Percentiles rank a stretch among this genome's conserved stretches.
Evolutionary conservation across 2,888 invertebrate genomes (phyloP).

Genomic region (Zhuqinia jingwanae): DNA sequence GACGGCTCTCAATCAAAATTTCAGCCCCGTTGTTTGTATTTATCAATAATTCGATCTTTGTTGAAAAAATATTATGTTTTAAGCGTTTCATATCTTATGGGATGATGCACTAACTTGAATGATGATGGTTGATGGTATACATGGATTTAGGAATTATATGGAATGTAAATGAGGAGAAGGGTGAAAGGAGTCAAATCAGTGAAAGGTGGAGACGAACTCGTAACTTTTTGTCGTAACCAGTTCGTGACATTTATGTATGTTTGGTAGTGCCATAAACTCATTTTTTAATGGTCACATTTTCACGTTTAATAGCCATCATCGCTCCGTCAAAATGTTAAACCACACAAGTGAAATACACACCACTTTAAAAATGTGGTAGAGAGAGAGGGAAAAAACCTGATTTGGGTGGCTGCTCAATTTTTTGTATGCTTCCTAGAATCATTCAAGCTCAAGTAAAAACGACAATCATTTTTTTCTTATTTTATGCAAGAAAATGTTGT

Average conservation of each 20-base stretch:
- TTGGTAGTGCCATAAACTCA: constrained; percentile 22
- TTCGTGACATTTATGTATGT: constrained; percentile 35
- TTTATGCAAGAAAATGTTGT: not conserved
- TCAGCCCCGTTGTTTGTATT: no score
- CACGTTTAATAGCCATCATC: constrained; percentile 14
- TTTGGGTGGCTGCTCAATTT: not conserved
- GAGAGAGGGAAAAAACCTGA: not conserved
- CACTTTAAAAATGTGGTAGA: not conserved
- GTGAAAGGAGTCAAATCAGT: not conserved
- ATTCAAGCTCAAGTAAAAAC: no score
- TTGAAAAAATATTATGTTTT: no score
- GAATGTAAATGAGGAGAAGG: not conserved
- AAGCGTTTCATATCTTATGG: no score
- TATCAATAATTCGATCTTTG: no score
- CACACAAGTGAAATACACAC: constrained; percentile 4
- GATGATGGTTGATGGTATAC: no score
- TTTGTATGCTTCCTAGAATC: no score
- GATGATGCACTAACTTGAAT: no score
- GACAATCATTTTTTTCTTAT: no score
- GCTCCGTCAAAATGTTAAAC: constrained; percentile 9
- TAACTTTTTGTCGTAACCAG: constrained; percentile 46
- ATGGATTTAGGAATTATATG: no score
- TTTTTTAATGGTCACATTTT: constrained; percentile 35
- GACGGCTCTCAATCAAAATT: no score
- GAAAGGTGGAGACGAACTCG: constrained; percentile 36